Evolutionary conservation across 2,797 vertebrate genomes (phyloP).

Genomic region (Sarcophilus harrisii): DNA sequence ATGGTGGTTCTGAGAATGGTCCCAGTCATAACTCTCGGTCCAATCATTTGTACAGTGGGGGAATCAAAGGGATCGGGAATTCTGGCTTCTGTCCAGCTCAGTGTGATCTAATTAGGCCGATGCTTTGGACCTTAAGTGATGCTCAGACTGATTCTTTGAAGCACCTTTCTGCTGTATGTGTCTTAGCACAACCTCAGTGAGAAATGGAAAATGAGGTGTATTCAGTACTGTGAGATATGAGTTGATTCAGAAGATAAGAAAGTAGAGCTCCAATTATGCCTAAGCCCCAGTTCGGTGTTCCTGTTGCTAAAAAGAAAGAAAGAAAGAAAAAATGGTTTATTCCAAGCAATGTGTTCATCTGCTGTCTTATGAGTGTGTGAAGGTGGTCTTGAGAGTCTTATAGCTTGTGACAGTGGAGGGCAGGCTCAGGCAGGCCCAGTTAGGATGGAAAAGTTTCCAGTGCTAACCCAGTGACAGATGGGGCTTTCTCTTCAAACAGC

Average conservation of each 20-base stretch:
- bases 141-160: neutral
- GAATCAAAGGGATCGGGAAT: neutral
- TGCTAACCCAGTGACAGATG: neutral
- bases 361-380: neutral
- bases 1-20: conserved; percentile 19
- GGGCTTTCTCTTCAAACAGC: neutral
- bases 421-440: neutral
- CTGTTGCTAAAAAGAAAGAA: neutral
- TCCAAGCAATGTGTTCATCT: neutral
- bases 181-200: neutral
- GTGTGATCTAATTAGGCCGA: neutral
- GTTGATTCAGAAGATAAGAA: neutral
- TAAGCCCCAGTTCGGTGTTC: conserved; percentile 3
- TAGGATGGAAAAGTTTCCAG: neutral
- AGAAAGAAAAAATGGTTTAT: neutral
- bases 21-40: conserved; percentile 21
- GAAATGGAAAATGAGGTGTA: conserved; percentile 13
- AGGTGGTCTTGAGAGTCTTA: neutral
- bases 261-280: conserved; percentile 21
- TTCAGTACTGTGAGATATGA: conserved; percentile 1
- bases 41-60: neutral
- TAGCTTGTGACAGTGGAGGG: neutral
- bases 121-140: neutral
- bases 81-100: neutral
- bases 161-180: conserved; percentile 8